Conservation (phyloP, 2,797 vertebrate species). For the Enteromius treurensis region DNA sequence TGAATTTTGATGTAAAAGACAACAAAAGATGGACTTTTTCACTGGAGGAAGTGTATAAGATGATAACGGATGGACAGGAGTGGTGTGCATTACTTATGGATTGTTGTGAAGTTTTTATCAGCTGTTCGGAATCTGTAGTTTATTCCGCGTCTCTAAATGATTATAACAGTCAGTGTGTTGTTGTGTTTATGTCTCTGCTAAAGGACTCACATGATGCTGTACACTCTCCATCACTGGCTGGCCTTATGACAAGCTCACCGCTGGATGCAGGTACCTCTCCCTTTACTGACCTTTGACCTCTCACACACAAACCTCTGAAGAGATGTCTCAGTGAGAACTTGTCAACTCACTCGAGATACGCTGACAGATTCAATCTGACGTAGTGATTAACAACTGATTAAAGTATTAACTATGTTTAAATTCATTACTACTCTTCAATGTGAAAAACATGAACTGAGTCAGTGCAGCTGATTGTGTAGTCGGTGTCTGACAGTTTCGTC, state of each 20-base stretch:
- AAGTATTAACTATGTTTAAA: neutral
- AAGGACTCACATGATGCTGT: neutral
- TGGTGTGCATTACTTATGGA: too few species aligned
- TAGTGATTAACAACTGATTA: neutral
- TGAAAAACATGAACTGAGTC: too few species aligned
- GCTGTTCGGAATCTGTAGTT: neutral
- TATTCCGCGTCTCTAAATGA: neutral
- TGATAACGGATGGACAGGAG: too few species aligned
- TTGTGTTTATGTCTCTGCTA: neutral
- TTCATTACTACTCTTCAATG: neutral
- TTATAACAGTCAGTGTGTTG: neutral
- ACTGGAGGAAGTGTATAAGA: neutral
- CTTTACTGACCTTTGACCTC: conserved; percentile 12
- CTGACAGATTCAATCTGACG: conserved; percentile 31
- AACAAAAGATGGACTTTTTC: neutral
- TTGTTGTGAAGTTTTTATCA: neutral
- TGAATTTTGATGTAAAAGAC: neutral
- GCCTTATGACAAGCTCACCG: neutral
- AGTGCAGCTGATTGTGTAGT: neutral
- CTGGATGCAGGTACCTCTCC: neutral
- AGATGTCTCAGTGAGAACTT: neutral
- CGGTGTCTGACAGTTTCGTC: neutral
- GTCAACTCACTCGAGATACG: conserved; percentile 1
- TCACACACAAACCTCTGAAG: neutral
- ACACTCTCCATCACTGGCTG: neutral